Conservation (phyloP, 2,113 vertebrate species). For the Scophthalmus maximus region DNA sequence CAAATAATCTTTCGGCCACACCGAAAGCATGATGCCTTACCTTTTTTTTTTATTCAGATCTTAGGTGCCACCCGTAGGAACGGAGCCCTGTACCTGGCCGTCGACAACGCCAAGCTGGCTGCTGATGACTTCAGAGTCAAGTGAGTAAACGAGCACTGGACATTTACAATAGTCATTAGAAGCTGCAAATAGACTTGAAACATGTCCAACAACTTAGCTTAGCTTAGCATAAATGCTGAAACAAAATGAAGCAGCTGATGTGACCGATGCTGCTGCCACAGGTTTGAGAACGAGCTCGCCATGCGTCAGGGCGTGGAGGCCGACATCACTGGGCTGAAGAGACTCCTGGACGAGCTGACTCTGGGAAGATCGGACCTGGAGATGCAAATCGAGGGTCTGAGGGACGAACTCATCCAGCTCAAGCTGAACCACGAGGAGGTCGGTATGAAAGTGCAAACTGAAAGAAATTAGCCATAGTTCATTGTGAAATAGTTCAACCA, state of each 20-base stretch:
- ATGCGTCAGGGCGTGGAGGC: constrained; percentile 85
- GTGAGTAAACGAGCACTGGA: constrained; percentile 56
- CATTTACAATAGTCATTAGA: not conserved
- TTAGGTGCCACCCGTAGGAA: constrained; percentile 67
- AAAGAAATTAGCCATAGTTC: too few species aligned
- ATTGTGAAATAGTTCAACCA: too few species aligned
- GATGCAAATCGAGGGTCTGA: constrained; percentile 81
- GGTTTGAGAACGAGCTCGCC: constrained; percentile 77
- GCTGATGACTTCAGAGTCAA: constrained; percentile 85
- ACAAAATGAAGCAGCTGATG: not conserved
- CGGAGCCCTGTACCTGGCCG: constrained; percentile 72
- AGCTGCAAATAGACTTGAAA: not conserved
- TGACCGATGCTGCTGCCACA: constrained; percentile 11
- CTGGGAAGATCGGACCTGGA: constrained; percentile 79
- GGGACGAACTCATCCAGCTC: constrained; percentile 84
- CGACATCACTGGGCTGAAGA: constrained; percentile 83
- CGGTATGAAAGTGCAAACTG: not conserved
- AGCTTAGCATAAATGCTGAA: too few species aligned
- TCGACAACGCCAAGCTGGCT: constrained; percentile 86
- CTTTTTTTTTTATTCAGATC: constrained; percentile 73
- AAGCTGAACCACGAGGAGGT: constrained; percentile 87
- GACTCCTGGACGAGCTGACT: constrained; percentile 82
- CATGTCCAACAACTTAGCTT: not conserved
- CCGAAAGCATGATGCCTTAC: too few species aligned
- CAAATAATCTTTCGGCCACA: too few species aligned